Conservation (phyloP, 1,140 invertebrate species). For the Ditylenchus dipsaci region DNA sequence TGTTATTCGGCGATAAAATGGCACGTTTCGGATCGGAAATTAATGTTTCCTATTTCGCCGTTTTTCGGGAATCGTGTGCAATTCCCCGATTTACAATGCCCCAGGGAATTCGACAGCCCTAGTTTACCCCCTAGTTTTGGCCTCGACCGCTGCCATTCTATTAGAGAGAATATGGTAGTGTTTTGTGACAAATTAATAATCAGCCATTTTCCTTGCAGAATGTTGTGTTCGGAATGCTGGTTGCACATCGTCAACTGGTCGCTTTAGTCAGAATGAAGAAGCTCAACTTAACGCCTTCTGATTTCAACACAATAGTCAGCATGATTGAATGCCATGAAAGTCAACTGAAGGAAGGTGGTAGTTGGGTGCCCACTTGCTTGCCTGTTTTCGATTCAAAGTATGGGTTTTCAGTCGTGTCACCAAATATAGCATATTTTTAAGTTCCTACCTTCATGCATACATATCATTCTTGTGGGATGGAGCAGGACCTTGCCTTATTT, state of each 20-base stretch:
- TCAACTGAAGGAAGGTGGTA: conserved; percentile 33
- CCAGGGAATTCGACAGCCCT: no score
- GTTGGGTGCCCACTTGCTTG: conserved; percentile 43
- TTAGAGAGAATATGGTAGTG: no score
- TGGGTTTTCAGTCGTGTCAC: neutral
- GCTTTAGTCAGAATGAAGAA: conserved; percentile 41
- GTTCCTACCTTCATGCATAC: conserved; percentile 38
- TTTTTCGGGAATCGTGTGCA: no score
- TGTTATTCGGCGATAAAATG: no score
- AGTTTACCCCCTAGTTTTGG: no score
- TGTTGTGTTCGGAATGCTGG: conserved; percentile 41
- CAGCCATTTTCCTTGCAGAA: conserved; percentile 14
- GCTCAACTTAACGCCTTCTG: conserved; percentile 36
- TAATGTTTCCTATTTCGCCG: no score
- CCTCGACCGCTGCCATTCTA: no score
- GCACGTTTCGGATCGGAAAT: no score
- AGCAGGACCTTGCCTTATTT: conserved; percentile 37
- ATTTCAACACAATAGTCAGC: conserved; percentile 46
- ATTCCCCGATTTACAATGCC: no score
- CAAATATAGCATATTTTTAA: no score
- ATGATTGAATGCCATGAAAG: conserved; percentile 44
- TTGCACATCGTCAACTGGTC: conserved; percentile 45
- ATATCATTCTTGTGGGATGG: conserved; percentile 48
- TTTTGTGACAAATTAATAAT: neutral
- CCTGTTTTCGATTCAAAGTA: conserved; percentile 45